Conservation (phyloP, 2,113 vertebrate genomes). For the Aspiorhynchus laticeps region DNA sequence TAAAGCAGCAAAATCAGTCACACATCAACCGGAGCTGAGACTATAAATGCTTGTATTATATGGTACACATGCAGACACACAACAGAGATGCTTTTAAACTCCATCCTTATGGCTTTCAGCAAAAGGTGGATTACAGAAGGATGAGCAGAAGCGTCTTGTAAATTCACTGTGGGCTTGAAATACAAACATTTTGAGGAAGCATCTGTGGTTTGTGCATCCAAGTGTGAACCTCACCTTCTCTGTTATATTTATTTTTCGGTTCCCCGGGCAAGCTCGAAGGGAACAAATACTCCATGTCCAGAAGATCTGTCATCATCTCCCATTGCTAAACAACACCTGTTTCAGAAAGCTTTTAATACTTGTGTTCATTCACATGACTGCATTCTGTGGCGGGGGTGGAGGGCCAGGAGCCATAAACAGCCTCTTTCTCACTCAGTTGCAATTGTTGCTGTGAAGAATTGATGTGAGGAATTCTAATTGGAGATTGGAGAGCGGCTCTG, state of each 20-base stretch:
- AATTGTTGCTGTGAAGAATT: conserved; percentile 59
- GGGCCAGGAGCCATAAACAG: conserved; percentile 61
- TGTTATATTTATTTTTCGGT: conserved; percentile 20
- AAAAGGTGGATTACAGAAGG: conserved; percentile 5
- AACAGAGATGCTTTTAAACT: neutral
- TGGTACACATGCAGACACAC: neutral
- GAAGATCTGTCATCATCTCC: conserved; percentile 53
- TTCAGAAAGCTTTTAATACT: conserved; percentile 66
- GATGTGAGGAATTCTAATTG: conserved; percentile 73
- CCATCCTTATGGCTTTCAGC: neutral
- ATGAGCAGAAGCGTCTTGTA: neutral
- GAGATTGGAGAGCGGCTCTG: conserved; percentile 67
- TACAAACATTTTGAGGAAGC: neutral
- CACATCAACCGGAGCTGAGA: neutral
- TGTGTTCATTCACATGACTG: conserved; percentile 53
- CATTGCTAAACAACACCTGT: conserved; percentile 65
- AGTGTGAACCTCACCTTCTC: conserved; percentile 14
- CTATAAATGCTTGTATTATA: conserved; percentile 27
- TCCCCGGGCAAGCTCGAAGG: conserved; percentile 48
- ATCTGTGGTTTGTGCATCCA: conserved; percentile 10
- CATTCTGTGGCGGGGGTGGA: conserved; percentile 59
- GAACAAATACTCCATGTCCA: conserved; percentile 8
- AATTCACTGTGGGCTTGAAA: conserved; percentile 19
- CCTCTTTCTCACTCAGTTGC: conserved; percentile 36
- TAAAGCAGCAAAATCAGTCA: conserved; percentile 11